Base-by-base conservation (phyloP, 2,797 vertebrate species). In the Remorina albescens region DNA sequence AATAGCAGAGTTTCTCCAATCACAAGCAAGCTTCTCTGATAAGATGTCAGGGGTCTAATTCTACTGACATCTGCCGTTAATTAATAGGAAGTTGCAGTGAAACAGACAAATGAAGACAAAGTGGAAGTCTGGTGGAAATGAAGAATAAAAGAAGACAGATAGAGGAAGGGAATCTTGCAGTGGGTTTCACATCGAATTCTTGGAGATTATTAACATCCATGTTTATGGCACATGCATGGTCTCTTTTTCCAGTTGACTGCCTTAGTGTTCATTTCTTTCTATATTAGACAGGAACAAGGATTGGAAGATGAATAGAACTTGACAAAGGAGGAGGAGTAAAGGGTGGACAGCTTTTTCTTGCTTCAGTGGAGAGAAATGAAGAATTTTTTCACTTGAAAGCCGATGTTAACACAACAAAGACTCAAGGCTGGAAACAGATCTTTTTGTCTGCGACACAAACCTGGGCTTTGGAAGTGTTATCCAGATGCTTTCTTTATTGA, bases 341-440 rank as follows among this genome's bases (percentile, higher is more conserved):
- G 82, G 85, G 78, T 79, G 85, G 83, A 78, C 67, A 84, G 74
- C 66, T 86, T 81, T 80, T 86, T 85, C 77, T 83, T 88, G 89
- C 89, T 88, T 89, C 85, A 84, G 54, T 91, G 84, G 85, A 90
- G 80, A 83, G 74, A 85, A 88, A 88, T 85, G 34, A 85, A 86
- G 78, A 76, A 56, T 71, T 57, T 83, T 83, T 85, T 67, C 83
- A 85, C 78, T 88, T 88, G 86, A 91, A 86, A 88, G 88, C 74
- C 72, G 75, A 85, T 67, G 59, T 55, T 66, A 74, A 69, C 57
- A 78, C 1, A 30, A 76, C 78, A 73, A 84, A 81, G 50, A 21
- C 67, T 67, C 62, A 16, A 56, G 41, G 51, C 39, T 69, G 47
- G n/a, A 80, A 79, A 84, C 49, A 26, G 61, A 88, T 85, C 42